Evolutionary conservation across 2,797 vertebrate genomes (phyloP).

Genomic region (Limosa lapponica): DNA sequence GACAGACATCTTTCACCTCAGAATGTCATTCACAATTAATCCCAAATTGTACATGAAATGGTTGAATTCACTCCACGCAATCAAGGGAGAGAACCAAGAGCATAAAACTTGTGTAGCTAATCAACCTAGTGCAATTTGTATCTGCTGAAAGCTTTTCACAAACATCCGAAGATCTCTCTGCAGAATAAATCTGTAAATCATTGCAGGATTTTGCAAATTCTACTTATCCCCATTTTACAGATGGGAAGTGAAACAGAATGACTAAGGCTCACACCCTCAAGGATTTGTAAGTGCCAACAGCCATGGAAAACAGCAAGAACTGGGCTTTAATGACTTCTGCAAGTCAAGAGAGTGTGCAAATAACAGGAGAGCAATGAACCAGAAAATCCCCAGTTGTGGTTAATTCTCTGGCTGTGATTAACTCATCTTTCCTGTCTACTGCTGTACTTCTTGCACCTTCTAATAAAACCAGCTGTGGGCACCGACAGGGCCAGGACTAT

Average conservation of each 20-base stretch:
- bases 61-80: constrained; percentile 27
- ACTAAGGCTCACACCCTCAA: not conserved
- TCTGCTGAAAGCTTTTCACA: constrained; percentile 19
- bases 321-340: not conserved
- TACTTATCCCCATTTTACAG: not conserved
- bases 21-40: constrained; percentile 30
- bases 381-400: constrained; percentile 5
- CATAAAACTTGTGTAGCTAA: constrained; percentile 3
- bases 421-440: not conserved
- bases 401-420: constrained; percentile 16
- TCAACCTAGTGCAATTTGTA: constrained; percentile 4
- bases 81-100: constrained; percentile 28
- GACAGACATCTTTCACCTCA: constrained; percentile 24
- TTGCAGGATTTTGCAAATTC: not conserved
- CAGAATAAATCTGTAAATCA: not conserved
- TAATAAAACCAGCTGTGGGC: not conserved
- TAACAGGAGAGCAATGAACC: not conserved
- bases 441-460: not conserved
- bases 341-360: not conserved
- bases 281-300: not conserved
- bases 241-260: not conserved
- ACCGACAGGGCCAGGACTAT: fast-evolving
- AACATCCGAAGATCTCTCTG: not conserved
- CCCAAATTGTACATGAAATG: constrained; percentile 25
- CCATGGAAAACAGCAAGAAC: not conserved